Evolutionary conservation across 2,113 vertebrate species (phyloP).

Genomic region (Callospermophilus lateralis): DNA sequence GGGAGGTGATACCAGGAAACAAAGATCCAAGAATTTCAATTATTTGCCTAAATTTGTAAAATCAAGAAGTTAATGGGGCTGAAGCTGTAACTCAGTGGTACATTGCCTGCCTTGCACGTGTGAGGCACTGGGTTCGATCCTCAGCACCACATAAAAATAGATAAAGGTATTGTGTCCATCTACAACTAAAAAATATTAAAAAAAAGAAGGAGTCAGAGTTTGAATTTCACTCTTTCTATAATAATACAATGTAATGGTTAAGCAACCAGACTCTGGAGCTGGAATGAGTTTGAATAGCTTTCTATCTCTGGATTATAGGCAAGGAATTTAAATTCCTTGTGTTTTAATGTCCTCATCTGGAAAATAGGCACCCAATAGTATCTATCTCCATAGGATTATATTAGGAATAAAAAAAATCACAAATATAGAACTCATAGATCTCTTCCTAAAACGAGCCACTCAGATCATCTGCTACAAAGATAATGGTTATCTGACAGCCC

Average conservation of each 20-base stretch:
- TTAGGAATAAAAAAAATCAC: not conserved
- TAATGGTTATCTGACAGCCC: not conserved
- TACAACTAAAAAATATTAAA: too few relatives aligned
- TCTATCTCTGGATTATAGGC: not conserved
- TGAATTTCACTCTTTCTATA: not conserved
- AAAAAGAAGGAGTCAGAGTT: not conserved
- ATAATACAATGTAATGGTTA: not conserved
- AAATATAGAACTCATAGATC: not conserved
- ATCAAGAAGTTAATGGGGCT: not conserved
- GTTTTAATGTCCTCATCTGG: not conserved
- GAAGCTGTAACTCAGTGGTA: too few relatives aligned
- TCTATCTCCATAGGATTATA: not conserved
- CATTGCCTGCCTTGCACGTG: too few relatives aligned
- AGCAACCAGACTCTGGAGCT: not conserved
- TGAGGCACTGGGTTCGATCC: too few relatives aligned
- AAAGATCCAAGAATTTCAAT: slow-evolving; percentile 10
- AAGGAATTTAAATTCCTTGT: slow-evolving; percentile 15
- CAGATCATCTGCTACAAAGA: not conserved
- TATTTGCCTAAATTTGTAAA: not conserved
- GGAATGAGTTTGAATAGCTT: not conserved
- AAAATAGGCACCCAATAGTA: not conserved
- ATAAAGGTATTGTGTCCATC: too few relatives aligned
- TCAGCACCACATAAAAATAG: too few relatives aligned
- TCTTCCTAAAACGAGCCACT: not conserved
- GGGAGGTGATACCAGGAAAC: not conserved